Evolutionary conservation across 2,797 vertebrate species (phyloP).

Genomic region (Helicolenus hilgendorfi): DNA sequence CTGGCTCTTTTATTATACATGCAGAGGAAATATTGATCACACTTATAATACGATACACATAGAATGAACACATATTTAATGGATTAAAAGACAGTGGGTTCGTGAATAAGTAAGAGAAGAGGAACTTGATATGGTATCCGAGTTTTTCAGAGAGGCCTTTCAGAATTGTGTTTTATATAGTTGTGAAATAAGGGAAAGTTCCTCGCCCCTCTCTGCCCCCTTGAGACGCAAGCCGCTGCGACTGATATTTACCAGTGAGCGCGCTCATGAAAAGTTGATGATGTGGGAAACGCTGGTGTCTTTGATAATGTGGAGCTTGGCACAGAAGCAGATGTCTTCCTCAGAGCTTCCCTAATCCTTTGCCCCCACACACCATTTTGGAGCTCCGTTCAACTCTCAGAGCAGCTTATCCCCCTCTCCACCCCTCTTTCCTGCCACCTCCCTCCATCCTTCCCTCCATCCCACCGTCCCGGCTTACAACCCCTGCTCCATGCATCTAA

Average conservation of each 20-base stretch:
- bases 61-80: conserved; percentile 66
- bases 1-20: conserved; percentile 61
- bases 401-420: conserved; percentile 87
- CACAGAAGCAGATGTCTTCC: conserved; percentile 92
- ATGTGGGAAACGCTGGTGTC: conserved; percentile 90
- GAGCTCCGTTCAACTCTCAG: conserved; percentile 86
- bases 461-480: conserved; percentile 74
- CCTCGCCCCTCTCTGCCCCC: conserved; percentile 62
- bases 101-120: conserved; percentile 59
- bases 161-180: conserved; percentile 69
- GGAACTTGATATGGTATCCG: conserved; percentile 44
- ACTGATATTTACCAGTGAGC: conserved; percentile 89
- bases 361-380: conserved; percentile 87
- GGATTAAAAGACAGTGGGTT: conserved; percentile 53
- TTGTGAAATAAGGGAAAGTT: conserved; percentile 80
- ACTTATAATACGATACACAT: conserved; percentile 32
- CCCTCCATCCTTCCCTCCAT: conserved; percentile 75
- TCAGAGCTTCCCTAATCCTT: conserved; percentile 90
- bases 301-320: conserved; percentile 90
- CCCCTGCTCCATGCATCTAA: conserved; percentile 80
- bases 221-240: conserved; percentile 73
- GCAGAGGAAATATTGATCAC: conserved; percentile 71
- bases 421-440: conserved; percentile 75
- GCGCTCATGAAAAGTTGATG: conserved; percentile 92
- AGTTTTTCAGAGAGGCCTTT: conserved; percentile 71